Percentiles rank a stretch among this genome's conserved stretches.
Conservation (phyloP, 2,797 vertebrate genomes). For the Eurystomus glaucurus region DNA sequence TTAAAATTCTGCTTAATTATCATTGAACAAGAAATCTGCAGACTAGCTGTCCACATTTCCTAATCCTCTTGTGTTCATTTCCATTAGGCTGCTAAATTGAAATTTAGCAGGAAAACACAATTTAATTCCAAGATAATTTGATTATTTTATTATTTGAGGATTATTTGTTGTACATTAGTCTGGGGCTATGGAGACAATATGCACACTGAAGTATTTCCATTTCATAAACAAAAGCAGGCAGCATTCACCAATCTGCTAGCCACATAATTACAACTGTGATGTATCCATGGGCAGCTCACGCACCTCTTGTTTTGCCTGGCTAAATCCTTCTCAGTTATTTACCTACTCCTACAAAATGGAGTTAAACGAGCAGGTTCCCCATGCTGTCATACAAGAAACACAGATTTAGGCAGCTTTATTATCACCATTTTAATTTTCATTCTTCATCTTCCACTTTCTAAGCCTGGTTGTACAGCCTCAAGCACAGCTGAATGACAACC, state of each 20-base stretch:
- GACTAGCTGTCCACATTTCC: neutral
- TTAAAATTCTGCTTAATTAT: neutral
- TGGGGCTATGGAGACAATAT: neutral
- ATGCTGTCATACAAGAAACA: neutral
- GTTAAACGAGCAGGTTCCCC: neutral
- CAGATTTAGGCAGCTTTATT: neutral
- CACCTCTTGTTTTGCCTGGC: neutral
- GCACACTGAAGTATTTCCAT: neutral
- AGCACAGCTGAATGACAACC: neutral
- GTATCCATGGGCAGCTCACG: neutral
- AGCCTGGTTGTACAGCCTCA: neutral
- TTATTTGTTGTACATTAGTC: conserved; percentile 28
- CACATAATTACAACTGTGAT: neutral
- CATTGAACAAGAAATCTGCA: neutral
- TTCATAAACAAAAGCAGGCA: neutral
- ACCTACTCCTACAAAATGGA: neutral
- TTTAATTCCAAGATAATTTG: neutral
- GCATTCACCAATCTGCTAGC: neutral
- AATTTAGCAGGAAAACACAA: neutral
- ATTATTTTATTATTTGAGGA: conserved; percentile 7
- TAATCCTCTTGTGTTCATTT: neutral
- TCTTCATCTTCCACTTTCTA: neutral
- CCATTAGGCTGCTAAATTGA: neutral
- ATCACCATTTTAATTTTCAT: neutral
- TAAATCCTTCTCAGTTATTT: neutral